phyloP scores from a whole-genome alignment of 2,888 invertebrate genomes.

The Pharmacophagus antenor region DNA sequence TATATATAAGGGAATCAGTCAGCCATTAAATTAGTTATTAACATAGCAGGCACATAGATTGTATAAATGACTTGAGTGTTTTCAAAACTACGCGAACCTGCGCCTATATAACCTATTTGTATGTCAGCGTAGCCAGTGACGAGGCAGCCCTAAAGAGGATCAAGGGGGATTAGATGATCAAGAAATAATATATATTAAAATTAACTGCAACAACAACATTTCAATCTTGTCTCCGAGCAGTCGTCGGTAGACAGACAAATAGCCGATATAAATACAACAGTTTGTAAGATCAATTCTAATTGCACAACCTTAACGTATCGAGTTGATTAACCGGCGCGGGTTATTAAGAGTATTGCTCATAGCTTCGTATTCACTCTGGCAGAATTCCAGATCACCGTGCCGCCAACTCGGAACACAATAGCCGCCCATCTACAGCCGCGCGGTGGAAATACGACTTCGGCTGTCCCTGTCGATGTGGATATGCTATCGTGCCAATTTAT shows the following conservation, averaged over 20 bases:
- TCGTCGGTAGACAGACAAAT: slow-evolving; percentile 25
- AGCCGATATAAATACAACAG: slow-evolving; percentile 23
- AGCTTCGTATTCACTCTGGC: slow-evolving; percentile 70
- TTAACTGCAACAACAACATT: slow-evolving; percentile 7
- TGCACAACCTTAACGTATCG: slow-evolving; percentile 57
- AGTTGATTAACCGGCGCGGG: slow-evolving; percentile 75
- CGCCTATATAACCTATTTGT: too few species aligned
- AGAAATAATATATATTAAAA: background rate
- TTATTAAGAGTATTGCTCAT: slow-evolving; percentile 72
- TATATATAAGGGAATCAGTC: too few species aligned
- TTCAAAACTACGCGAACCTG: too few species aligned
- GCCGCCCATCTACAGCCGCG: slow-evolving; percentile 53
- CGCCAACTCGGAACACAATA: slow-evolving; percentile 45
- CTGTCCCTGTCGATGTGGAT: slow-evolving; percentile 29
- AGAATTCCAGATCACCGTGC: slow-evolving; percentile 51
- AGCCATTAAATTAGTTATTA: too few species aligned
- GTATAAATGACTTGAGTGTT: too few species aligned
- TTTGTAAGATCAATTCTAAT: slow-evolving; percentile 32
- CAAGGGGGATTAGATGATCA: background rate
- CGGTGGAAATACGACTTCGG: slow-evolving; percentile 48
- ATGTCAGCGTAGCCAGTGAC: background rate
- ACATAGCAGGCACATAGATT: too few species aligned
- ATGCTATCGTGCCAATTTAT: slow-evolving; percentile 33
- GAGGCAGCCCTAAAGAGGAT: too few species aligned
- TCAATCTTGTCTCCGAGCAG: slow-evolving; percentile 16